A percentile compares a stretch with the other conserved stretches of the same genome.
These are phyloP conservation scores for Trachelus iudaicus DNA, from an alignment of 2,888 invertebrate genomes.

Conservation along the genomic window DNA sequence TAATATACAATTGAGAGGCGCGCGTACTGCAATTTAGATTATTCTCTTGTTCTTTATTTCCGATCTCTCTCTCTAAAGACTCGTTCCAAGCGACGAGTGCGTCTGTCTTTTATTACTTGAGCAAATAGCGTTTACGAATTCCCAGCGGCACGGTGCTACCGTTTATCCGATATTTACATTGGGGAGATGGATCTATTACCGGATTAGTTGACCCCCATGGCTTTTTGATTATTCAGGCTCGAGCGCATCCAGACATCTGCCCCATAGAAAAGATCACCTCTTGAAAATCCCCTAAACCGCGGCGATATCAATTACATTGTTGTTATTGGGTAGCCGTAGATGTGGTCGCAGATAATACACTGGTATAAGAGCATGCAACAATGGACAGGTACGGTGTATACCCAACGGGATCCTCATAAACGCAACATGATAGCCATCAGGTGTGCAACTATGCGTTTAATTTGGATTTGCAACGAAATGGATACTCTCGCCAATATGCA, in stretches of 20 bases:
- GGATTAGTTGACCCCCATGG: constrained; percentile 61
- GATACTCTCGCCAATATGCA: constrained; percentile 37
- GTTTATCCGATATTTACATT: constrained; percentile 1
- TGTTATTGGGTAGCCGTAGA: constrained; percentile 55
- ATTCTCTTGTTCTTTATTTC: background rate
- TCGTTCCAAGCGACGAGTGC: background rate
- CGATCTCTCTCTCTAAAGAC: background rate
- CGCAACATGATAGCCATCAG: constrained; percentile 57
- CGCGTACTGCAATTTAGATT: background rate
- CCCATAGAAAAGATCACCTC: constrained; percentile 23
- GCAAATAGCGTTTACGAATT: background rate
- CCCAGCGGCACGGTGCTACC: background rate
- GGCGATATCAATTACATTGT: constrained; percentile 65
- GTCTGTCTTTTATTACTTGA: background rate
- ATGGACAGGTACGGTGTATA: constrained; percentile 44
- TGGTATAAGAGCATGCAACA: constrained; percentile 60
- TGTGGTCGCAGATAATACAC: constrained; percentile 55
- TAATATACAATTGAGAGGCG: background rate
- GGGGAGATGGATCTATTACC: constrained; percentile 48
- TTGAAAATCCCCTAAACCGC: constrained; percentile 21
- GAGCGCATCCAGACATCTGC: constrained; percentile 53
- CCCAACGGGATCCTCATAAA: constrained; percentile 26
- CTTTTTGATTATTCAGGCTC: constrained; percentile 57
- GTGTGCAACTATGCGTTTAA: constrained; percentile 63
- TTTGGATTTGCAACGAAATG: constrained; percentile 52